Conservation (phyloP, 2,888 invertebrate species). For the Lithophane ornitopus region DNA sequence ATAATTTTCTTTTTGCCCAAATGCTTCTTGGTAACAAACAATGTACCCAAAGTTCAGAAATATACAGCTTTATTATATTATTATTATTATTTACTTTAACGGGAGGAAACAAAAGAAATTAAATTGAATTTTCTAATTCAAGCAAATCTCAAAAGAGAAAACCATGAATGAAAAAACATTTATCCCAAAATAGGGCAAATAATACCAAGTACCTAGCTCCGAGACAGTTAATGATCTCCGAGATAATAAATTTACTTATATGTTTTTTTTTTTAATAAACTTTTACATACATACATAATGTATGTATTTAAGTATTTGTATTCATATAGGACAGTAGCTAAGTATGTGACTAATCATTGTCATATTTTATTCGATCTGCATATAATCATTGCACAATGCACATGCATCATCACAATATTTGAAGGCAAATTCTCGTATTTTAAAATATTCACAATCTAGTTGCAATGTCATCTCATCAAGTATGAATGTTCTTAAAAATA, state of each 20-base stretch:
- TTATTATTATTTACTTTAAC: not conserved
- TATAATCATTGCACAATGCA: conserved; percentile 6
- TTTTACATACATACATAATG: no score
- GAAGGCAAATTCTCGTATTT: not conserved
- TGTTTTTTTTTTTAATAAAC: no score
- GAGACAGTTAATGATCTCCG: no score
- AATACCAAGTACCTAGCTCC: not conserved
- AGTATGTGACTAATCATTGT: conserved; percentile 35
- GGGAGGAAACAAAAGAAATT: not conserved
- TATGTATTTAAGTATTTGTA: no score
- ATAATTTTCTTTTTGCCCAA: no score
- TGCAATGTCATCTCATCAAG: no score
- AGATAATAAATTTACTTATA: no score
- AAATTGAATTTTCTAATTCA: not conserved
- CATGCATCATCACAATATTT: not conserved
- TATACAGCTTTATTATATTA: not conserved
- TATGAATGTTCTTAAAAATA: no score
- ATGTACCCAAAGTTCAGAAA: not conserved
- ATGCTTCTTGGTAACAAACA: not conserved
- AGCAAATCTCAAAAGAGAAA: not conserved
- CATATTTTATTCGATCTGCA: conserved; percentile 17
- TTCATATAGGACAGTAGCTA: conserved; percentile 9
- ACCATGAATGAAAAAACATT: conserved; percentile 1
- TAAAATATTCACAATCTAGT: no score
- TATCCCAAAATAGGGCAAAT: not conserved